These are phyloP conservation scores for Halichoerus grypus DNA, from an alignment of 2,113 vertebrate genomes.

Conservation along the genomic window DNA sequence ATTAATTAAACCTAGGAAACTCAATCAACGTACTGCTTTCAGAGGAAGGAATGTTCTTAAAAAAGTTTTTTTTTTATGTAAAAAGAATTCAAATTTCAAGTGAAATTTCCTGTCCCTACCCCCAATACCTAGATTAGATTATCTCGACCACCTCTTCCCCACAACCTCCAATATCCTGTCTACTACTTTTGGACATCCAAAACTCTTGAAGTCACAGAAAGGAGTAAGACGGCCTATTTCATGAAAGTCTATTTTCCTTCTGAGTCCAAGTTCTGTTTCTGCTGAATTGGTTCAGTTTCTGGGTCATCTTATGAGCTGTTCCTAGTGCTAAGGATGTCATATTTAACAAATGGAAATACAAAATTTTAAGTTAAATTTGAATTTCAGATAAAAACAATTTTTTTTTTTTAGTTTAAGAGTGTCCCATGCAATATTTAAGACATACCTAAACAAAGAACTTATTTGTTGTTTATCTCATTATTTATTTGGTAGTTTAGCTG, in stretches of 20 bases:
- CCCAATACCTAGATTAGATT: neutral
- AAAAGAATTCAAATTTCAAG: neutral
- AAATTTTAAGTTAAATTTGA: neutral
- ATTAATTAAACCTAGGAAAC: neutral
- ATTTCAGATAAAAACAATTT: neutral
- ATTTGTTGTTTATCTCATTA: neutral
- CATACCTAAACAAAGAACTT: neutral
- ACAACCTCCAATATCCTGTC: neutral
- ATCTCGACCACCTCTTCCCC: fast-evolving
- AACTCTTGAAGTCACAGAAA: neutral
- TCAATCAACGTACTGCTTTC: neutral
- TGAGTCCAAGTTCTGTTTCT: neutral
- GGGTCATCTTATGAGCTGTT: neutral
- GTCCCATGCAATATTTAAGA: neutral
- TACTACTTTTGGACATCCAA: neutral
- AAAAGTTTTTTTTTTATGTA: neutral
- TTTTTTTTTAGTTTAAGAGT: neutral
- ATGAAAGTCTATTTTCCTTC: neutral
- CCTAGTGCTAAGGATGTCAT: neutral
- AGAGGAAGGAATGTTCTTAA: neutral
- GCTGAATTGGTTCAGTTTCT: neutral
- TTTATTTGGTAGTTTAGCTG: neutral
- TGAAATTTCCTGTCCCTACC: neutral
- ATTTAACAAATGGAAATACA: neutral
- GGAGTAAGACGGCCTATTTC: neutral